Percentiles rank a stretch among this genome's conserved stretches.
These are phyloP conservation scores for Argentina silus DNA, from an alignment of 2,797 vertebrate species.

Conservation along the genomic window DNA sequence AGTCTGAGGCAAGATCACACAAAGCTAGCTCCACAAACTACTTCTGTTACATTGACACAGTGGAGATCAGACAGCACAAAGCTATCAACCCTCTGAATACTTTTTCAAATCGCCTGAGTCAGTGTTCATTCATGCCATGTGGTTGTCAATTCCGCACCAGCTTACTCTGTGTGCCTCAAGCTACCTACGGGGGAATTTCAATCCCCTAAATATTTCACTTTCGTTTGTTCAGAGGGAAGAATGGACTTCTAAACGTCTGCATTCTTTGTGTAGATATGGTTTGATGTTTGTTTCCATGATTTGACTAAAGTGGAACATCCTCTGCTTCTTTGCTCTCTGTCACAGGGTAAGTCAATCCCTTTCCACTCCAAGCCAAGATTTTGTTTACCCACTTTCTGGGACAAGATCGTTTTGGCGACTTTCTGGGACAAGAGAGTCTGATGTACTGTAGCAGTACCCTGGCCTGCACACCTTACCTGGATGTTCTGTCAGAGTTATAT, in stretches of 20 bases:
- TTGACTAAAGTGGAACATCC: constrained; percentile 18
- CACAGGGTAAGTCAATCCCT: not conserved
- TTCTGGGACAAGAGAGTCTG: not conserved
- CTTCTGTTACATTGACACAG: not conserved
- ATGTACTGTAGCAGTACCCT: not conserved
- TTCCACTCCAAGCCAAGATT: not conserved
- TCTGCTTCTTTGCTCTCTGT: constrained; percentile 1
- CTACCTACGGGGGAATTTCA: constrained; percentile 8
- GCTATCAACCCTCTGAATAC: not conserved
- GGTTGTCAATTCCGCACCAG: not conserved
- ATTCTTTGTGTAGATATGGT: constrained; percentile 36
- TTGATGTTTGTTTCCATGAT: constrained; percentile 27
- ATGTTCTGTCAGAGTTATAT: not conserved
- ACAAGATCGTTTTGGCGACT: not conserved
- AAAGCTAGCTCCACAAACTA: not conserved
- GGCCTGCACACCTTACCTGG: not conserved
- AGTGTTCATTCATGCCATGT: constrained; percentile 9
- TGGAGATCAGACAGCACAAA: not conserved
- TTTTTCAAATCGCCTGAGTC: not conserved
- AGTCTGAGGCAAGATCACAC: not conserved
- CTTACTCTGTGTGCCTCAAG: constrained; percentile 15
- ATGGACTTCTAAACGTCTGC: constrained; percentile 12
- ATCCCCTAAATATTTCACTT: constrained; percentile 22
- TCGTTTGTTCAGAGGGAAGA: constrained; percentile 30
- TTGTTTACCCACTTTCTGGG: constrained; percentile 1